These are phyloP conservation scores for Parapsyche elsis DNA, from an alignment of 1,140 invertebrate genomes.

Conservation along the genomic window DNA sequence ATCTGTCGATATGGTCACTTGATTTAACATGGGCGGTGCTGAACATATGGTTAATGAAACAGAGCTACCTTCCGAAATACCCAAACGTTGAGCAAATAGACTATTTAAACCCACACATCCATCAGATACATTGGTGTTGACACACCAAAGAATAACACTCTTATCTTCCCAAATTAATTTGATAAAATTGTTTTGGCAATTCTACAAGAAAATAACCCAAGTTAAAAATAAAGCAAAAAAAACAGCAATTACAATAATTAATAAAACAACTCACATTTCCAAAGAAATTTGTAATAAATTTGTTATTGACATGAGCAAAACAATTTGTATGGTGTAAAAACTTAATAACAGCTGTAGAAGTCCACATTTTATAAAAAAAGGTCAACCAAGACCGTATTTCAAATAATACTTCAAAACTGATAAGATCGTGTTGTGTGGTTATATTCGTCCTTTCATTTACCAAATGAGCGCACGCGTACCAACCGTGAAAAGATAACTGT, in stretches of 20 bases:
- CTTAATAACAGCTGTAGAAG: constrained; percentile 8
- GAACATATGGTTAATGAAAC: constrained; percentile 62
- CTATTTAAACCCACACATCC: constrained; percentile 62
- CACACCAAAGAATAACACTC: constrained; percentile 61
- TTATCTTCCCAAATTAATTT: constrained; percentile 62
- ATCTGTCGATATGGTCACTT: constrained; percentile 63
- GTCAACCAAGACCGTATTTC: too few relatives aligned
- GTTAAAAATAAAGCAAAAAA: background rate
- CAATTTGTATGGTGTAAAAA: constrained; percentile 44
- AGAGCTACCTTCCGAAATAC: constrained; percentile 60
- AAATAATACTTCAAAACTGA: too few relatives aligned
- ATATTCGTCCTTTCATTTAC: too few relatives aligned
- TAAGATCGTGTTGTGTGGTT: too few relatives aligned
- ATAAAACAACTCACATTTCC: constrained; percentile 21
- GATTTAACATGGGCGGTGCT: constrained; percentile 60
- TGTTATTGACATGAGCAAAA: constrained; percentile 49
- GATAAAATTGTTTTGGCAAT: constrained; percentile 61
- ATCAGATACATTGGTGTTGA: constrained; percentile 61
- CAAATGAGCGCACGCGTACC: too few relatives aligned
- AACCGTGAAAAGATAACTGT: background rate
- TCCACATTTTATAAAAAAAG: constrained; percentile 13
- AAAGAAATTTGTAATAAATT: constrained; percentile 15
- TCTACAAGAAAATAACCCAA: constrained; percentile 2
- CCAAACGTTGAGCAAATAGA: constrained; percentile 59
- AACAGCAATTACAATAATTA: background rate